These are phyloP conservation scores for Daubentonia madagascariensis DNA, from an alignment of 2,113 vertebrate genomes.

Conservation along the genomic window DNA sequence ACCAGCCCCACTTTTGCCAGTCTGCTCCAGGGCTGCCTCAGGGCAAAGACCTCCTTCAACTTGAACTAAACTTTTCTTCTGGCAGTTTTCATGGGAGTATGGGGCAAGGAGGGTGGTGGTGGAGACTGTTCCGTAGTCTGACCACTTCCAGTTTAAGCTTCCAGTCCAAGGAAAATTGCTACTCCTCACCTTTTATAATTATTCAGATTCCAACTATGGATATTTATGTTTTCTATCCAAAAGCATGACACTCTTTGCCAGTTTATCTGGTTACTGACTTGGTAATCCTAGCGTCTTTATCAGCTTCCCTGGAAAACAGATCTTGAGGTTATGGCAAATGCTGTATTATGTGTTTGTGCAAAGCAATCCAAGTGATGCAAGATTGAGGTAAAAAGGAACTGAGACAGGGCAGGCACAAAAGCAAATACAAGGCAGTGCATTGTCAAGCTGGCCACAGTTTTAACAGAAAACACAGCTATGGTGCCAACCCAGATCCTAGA, in stretches of 20 bases:
- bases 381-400: background rate
- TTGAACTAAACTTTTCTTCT: background rate
- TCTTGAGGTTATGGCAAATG: background rate
- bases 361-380: background rate
- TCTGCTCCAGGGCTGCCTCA: background rate
- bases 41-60: background rate
- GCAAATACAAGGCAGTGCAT: background rate
- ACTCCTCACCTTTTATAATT: background rate
- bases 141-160: background rate
- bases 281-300: background rate
- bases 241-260: background rate
- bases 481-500: background rate
- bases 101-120: background rate
- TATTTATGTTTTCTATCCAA: slow-evolving; percentile 28
- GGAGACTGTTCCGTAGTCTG: background rate
- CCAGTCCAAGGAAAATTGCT: background rate
- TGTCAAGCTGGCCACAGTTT: background rate
- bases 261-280: background rate
- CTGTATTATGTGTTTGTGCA: background rate
- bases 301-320: background rate
- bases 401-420: background rate
- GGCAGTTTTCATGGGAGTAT: background rate
- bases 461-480: background rate
- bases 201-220: background rate
- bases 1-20: background rate